Percentiles rank a stretch among this genome's conserved stretches.
Evolutionary conservation across 2,888 invertebrate genomes (phyloP).

Genomic region (Sphaeridia pumilis): DNA sequence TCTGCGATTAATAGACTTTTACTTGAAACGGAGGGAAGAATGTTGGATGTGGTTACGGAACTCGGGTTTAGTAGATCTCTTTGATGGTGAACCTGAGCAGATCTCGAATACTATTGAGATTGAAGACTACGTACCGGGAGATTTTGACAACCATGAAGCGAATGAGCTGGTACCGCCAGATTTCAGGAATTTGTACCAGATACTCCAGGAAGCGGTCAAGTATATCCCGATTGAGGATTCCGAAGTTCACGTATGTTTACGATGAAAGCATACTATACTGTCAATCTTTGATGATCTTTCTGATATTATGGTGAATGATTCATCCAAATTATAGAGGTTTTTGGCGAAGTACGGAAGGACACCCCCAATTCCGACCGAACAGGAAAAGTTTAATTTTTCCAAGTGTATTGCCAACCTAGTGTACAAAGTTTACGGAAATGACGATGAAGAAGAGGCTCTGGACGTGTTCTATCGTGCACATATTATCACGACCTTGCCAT

Average conservation of each 20-base stretch:
- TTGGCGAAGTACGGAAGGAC: too few species aligned
- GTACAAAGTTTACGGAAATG: too few species aligned
- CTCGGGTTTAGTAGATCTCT: too few species aligned
- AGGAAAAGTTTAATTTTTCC: too few species aligned
- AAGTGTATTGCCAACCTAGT: too few species aligned
- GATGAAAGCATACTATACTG: neutral
- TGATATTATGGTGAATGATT: neutral
- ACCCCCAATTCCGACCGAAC: too few species aligned
- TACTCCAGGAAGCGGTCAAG: neutral
- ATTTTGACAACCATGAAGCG: neutral
- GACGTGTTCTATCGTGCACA: too few species aligned
- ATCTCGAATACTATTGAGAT: neutral
- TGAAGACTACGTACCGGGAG: neutral
- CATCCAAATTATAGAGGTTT: too few species aligned
- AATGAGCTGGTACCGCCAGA: neutral
- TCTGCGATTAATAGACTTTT: constrained; percentile 2
- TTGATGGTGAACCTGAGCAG: too few species aligned
- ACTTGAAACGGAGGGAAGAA: neutral
- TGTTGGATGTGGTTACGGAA: neutral
- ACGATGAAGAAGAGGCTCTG: too few species aligned
- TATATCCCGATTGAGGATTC: neutral
- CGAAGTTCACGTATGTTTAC: neutral
- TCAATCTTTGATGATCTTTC: neutral
- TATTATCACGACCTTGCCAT: too few species aligned
- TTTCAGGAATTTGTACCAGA: neutral